These are phyloP conservation scores for Pangasius macronema DNA, from an alignment of 2,797 vertebrate species.

Conservation along the genomic window DNA sequence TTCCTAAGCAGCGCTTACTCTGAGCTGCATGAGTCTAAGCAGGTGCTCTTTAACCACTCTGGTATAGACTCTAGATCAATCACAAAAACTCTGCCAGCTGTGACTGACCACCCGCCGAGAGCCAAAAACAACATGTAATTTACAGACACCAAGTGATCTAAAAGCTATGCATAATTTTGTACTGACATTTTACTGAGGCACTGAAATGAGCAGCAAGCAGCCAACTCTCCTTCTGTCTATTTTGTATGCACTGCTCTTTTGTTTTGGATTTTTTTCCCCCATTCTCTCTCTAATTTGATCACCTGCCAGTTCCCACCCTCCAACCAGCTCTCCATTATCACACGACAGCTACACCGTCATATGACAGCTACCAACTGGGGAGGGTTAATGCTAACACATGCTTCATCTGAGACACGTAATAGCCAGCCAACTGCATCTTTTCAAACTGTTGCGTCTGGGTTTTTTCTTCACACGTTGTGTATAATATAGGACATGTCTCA, in stretches of 20 bases:
- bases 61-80: constrained; percentile 28
- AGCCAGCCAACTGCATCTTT: neutral
- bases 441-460: neutral
- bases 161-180: neutral
- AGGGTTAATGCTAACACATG: neutral
- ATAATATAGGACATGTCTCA: neutral
- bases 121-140: neutral
- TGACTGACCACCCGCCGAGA: constrained; percentile 23
- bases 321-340: neutral
- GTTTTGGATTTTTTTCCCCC: neutral
- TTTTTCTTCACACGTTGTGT: neutral
- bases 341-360: neutral
- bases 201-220: neutral
- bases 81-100: constrained; percentile 17
- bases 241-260: neutral
- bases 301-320: neutral
- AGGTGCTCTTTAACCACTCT: constrained; percentile 32
- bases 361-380: neutral
- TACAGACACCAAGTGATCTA: neutral
- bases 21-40: constrained; percentile 34
- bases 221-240: neutral
- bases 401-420: neutral
- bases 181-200: neutral
- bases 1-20: constrained; percentile 32
- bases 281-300: neutral